A percentile compares a stretch with the other conserved stretches of the same genome.
These are phyloP conservation scores for Cryptomyrus ogoouensis DNA, from an alignment of 2,113 vertebrate genomes.

Conservation along the genomic window DNA sequence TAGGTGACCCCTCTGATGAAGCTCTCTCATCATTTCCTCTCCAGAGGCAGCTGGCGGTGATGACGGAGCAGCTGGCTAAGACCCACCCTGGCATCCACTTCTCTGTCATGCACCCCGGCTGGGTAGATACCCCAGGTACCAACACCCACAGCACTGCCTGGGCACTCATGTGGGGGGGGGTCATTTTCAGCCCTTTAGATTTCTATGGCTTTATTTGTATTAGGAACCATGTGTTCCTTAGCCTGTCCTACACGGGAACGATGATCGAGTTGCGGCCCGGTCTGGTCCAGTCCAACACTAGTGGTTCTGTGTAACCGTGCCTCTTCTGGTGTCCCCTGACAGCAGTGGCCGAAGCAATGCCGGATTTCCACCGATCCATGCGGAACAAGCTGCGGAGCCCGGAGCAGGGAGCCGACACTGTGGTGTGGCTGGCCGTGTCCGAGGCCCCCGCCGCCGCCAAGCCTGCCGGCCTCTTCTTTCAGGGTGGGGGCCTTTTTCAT, in stretches of 20 bases:
- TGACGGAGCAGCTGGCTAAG: constrained; percentile 67
- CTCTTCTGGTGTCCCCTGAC: neutral
- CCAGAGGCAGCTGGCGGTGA: constrained; percentile 71
- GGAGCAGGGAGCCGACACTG: constrained; percentile 66
- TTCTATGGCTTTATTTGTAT: neutral
- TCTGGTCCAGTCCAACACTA: neutral
- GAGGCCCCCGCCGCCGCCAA: constrained; percentile 46
- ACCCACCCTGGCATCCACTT: constrained; percentile 62
- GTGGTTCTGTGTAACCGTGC: neutral
- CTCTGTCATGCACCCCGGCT: constrained; percentile 70
- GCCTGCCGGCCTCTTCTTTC: constrained; percentile 61
- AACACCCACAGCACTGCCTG: neutral
- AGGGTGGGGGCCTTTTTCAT: constrained; percentile 43
- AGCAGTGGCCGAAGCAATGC: constrained; percentile 65
- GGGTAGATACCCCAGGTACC: constrained; percentile 68
- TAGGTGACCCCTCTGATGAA: too few relatives aligned
- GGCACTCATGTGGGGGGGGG: neutral
- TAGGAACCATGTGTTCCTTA: neutral
- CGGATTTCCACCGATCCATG: constrained; percentile 69
- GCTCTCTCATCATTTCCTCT: constrained; percentile 24
- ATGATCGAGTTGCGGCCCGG: neutral
- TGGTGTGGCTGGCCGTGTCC: constrained; percentile 62
- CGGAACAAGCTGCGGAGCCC: constrained; percentile 60
- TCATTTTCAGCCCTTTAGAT: neutral
- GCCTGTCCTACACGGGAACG: neutral